phyloP scores from a whole-genome alignment of 1,140 invertebrate genomes.

The Solen grandis region DNA sequence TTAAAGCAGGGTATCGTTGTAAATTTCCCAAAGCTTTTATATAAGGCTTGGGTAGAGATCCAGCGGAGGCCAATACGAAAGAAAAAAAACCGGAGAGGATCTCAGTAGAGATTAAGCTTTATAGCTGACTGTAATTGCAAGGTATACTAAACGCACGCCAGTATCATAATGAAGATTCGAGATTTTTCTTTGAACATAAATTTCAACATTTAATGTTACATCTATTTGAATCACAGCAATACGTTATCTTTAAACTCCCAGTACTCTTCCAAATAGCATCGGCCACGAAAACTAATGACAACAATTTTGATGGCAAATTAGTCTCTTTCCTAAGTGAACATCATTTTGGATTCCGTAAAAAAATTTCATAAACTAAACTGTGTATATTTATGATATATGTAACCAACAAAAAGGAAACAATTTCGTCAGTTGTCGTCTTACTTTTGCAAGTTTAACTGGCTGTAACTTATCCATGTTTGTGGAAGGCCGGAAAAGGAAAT shows the following conservation, averaged over 20 bases:
- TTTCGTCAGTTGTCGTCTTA: constrained; percentile 1
- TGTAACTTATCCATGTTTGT: constrained; percentile 63
- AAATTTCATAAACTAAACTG: background rate
- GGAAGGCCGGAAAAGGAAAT: constrained; percentile 52
- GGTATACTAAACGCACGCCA: background rate
- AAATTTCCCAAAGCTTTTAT: no score
- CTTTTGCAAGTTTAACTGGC: constrained; percentile 65
- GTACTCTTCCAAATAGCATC: background rate
- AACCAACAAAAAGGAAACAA: background rate
- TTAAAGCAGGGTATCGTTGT: no score
- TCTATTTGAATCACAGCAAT: background rate
- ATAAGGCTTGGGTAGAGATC: no score
- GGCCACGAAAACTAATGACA: background rate
- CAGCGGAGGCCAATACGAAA: no score
- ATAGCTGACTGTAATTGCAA: background rate
- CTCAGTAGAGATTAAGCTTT: background rate
- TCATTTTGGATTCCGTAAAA: background rate
- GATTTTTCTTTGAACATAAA: no score
- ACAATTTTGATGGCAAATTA: background rate
- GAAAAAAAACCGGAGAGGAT: no score
- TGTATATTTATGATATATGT: background rate
- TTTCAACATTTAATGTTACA: background rate
- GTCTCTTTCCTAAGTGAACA: background rate
- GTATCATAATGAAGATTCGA: no score
- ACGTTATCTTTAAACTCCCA: background rate